These are phyloP conservation scores for Cynocephalus volans DNA, from an alignment of 2,113 vertebrate genomes.

Conservation along the genomic window DNA sequence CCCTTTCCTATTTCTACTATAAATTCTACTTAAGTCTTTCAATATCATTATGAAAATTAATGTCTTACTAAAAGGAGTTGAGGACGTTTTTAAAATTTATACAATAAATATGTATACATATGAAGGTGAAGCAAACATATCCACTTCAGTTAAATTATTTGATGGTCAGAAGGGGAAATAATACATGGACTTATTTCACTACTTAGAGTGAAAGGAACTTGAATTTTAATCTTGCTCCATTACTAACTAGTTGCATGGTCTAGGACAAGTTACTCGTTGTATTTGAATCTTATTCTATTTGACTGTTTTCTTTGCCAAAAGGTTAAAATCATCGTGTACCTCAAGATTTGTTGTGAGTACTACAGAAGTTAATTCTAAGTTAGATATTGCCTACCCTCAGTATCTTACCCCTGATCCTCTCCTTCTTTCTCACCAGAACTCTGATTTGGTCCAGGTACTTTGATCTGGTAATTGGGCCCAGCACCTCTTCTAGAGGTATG, in stretches of 20 bases:
- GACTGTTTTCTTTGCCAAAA: constrained; percentile 3
- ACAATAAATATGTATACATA: background rate
- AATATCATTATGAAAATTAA: constrained; percentile 48
- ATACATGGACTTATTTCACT: background rate
- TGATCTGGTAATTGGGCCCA: background rate
- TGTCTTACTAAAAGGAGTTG: constrained; percentile 27
- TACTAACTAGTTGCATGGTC: background rate
- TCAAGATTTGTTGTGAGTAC: background rate
- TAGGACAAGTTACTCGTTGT: background rate
- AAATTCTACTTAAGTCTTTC: constrained; percentile 52
- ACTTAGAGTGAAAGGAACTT: background rate
- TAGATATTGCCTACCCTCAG: background rate
- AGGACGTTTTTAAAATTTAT: background rate
- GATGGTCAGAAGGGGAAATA: background rate
- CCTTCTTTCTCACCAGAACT: background rate
- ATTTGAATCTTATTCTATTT: background rate
- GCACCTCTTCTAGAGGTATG: background rate
- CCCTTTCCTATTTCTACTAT: background rate
- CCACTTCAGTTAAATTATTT: constrained; percentile 30
- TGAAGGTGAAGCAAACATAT: background rate
- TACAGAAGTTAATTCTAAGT: background rate
- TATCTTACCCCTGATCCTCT: background rate
- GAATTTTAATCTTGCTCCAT: background rate
- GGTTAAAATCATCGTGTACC: background rate
- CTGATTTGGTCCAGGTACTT: background rate